Conservation (phyloP, 2,113 vertebrate genomes). For the Lophius piscatorius region DNA sequence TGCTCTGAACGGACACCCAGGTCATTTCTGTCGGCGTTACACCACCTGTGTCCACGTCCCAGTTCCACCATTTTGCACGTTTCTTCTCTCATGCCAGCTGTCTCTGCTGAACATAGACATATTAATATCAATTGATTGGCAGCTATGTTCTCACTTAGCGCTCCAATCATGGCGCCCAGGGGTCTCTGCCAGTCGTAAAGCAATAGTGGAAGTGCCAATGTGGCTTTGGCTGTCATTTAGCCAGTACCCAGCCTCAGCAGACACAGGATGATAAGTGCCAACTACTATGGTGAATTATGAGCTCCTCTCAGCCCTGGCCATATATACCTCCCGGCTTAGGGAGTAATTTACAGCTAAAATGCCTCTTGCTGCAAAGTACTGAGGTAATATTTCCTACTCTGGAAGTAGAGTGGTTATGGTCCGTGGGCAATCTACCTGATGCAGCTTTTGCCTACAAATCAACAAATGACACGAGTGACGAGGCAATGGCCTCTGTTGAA, state of each 20-base stretch:
- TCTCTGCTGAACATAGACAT: conserved; percentile 50
- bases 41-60: conserved; percentile 46
- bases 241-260: conserved; percentile 53
- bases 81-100: conserved; percentile 17
- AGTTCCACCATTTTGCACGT: conserved; percentile 15
- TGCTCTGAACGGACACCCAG: background rate
- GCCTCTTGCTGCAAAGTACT: conserved; percentile 68
- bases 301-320: conserved; percentile 42
- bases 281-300: conserved; percentile 60
- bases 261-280: conserved; percentile 60
- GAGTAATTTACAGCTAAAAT: conserved; percentile 67
- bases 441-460: conserved; percentile 46
- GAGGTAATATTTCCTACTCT: conserved; percentile 65
- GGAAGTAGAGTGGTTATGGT: conserved; percentile 63
- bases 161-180: conserved; percentile 50
- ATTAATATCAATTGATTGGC: conserved; percentile 69
- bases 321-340: conserved; percentile 59
- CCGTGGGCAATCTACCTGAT: conserved; percentile 59
- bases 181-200: conserved; percentile 58
- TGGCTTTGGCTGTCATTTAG: conserved; percentile 67
- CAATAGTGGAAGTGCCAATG: conserved; percentile 54
- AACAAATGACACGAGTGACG: conserved; percentile 34
- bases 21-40: conserved; percentile 37
- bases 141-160: conserved; percentile 57
- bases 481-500: conserved; percentile 31